Base-by-base conservation (phyloP, 2,113 vertebrate species). In the Anhinga rufa region DNA sequence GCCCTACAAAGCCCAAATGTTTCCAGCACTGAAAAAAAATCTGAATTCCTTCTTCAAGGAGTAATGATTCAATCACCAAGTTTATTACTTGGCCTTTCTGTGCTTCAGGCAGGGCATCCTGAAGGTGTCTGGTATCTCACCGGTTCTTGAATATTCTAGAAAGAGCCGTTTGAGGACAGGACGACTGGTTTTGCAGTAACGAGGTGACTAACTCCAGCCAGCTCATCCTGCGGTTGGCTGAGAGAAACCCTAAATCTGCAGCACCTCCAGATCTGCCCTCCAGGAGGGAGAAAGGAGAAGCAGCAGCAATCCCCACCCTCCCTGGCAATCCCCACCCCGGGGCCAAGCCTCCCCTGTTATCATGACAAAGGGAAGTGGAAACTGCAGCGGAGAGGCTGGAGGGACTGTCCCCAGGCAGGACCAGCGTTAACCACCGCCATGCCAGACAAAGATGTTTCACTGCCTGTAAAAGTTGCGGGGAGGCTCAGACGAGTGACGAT, bases 361-460 rank as follows among this genome's bases (percentile, higher is more conserved):
- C 6, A 71, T 5, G 29, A 86, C 34, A 77, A 21, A 32, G 11
- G 51, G 61, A 91, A 97, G 65, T 14, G 34, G 18, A 70, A 89
- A 46, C 11, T n/a, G 49, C 71, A 81, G 79, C 5, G 17, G 9
- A 4, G 6, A 81, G n/a, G 31, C 42, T 49, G 1, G 3, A 51
- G 52, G 66, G 86, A 40, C 69, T 36, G 48, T 70, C 81, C 85
- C 69, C 48, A 58, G 82, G 58, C 75, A 44, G 31, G 5, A 9
- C 6, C 1, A 0, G 58, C 1, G 0, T 71, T 88, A 91, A 81
- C 64, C 29, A 42, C 31, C 0, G 0, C 64, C 32, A 17, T 0
- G 0, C 62, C 14, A 0, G 24, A 12, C 40, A 85, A 24, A 83
- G 58, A 61, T 26, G 46, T 48, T 74, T 69, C 19, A 61, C 16